Conservation (phyloP, 2,797 vertebrate genomes). For the Hydrolagus colliei region DNA sequence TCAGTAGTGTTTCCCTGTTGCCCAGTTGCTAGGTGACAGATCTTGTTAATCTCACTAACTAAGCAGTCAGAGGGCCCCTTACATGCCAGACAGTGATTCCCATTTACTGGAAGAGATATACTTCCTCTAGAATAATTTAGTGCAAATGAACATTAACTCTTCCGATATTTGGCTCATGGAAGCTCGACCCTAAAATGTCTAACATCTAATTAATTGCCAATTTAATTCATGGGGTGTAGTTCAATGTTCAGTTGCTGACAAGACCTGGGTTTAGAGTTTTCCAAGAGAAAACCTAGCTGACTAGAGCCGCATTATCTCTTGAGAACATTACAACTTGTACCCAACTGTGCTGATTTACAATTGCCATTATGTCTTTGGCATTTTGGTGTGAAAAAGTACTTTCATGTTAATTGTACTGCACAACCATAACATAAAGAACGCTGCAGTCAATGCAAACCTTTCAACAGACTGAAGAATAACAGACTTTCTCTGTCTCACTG, state of each 20-base stretch:
- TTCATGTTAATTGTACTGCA: neutral
- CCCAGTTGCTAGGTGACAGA: no score
- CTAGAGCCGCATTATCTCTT: neutral
- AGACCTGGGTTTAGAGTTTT: neutral
- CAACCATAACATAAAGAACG: neutral
- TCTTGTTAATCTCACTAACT: no score
- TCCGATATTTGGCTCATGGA: no score
- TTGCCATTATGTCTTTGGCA: neutral
- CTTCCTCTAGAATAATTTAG: no score
- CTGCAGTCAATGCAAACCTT: neutral
- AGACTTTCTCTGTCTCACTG: neutral
- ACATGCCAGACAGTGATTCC: no score
- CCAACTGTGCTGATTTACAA: neutral
- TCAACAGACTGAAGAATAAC: neutral
- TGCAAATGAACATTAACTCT: no score
- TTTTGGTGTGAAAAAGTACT: neutral
- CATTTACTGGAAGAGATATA: no score
- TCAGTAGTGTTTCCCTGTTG: no score
- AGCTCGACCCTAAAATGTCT: no score
- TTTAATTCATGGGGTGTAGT: neutral
- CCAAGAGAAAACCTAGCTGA: neutral
- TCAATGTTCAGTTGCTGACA: no score
- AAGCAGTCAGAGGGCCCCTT: no score
- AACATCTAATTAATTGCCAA: neutral
- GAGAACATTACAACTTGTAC: neutral